Evolutionary conservation across 2,888 invertebrate genomes (phyloP).

Genomic region (Scaptomyza reducta): DNA sequence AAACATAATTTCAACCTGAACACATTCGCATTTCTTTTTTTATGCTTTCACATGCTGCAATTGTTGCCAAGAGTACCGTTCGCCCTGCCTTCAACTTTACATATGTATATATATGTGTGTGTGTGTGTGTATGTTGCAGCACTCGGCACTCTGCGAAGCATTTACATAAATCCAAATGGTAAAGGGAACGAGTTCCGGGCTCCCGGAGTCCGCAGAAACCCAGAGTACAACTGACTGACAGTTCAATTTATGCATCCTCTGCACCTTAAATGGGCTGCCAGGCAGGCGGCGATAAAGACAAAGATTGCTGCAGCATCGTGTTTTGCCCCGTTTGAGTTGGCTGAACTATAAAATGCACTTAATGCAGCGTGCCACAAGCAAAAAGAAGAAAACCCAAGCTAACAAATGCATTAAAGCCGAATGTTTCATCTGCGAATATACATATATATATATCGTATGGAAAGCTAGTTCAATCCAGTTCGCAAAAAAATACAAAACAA

Average conservation of each 20-base stretch:
- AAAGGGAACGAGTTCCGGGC: slow-evolving; percentile 15
- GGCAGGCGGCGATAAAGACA: slow-evolving; percentile 63
- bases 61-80: slow-evolving; percentile 78
- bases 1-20: slow-evolving; percentile 63
- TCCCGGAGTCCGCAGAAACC: slow-evolving; percentile 14
- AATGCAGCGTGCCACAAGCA: slow-evolving; percentile 56
- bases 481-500: background rate
- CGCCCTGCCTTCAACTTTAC: slow-evolving; percentile 39
- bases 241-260: slow-evolving; percentile 79
- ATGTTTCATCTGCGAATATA: slow-evolving; percentile 58
- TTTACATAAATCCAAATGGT: slow-evolving; percentile 65
- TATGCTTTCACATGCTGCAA: slow-evolving; percentile 70
- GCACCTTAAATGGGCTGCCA: slow-evolving; percentile 58
- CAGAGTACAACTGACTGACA: slow-evolving; percentile 63
- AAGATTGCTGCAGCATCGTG: slow-evolving; percentile 71
- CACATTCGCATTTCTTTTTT: slow-evolving; percentile 45
- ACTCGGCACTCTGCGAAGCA: slow-evolving; percentile 30
- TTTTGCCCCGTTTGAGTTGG: slow-evolving; percentile 46
- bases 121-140: background rate
- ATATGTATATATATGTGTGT: slow-evolving; percentile 43
- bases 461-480: slow-evolving; percentile 22
- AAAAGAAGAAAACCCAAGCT: slow-evolving; percentile 10
- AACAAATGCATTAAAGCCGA: slow-evolving; percentile 43
- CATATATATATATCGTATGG: too few relatives aligned
- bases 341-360: slow-evolving; percentile 82